phyloP scores from a whole-genome alignment of 2,888 invertebrate species.

The Drosophila recens region DNA sequence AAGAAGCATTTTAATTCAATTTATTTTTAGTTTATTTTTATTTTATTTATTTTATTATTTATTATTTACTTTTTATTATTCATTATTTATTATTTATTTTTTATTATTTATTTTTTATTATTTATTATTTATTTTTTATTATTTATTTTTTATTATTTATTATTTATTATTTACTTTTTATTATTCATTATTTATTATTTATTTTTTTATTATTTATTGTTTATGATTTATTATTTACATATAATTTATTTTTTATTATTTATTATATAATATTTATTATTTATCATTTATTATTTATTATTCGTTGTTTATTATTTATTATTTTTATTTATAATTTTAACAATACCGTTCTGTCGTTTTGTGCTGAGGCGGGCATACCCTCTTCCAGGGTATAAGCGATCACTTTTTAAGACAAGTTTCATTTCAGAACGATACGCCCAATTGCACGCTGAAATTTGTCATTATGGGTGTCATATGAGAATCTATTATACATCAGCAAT shows the following conservation, averaged over 20 bases:
- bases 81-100: too few species aligned
- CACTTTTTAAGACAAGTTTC: constrained; percentile 28
- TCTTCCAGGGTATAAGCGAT: neutral
- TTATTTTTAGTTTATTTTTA: neutral
- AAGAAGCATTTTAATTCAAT: constrained; percentile 36
- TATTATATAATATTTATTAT: too few species aligned
- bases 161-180: neutral
- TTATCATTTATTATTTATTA: too few species aligned
- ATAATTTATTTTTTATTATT: too few species aligned
- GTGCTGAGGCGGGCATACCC: neutral
- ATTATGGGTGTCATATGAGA: constrained; percentile 54
- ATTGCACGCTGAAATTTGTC: constrained; percentile 70
- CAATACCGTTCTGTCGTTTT: neutral
- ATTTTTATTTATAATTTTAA: neutral
- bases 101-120: too few species aligned
- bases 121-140: too few species aligned
- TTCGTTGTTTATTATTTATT: too few species aligned
- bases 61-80: too few species aligned
- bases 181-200: neutral
- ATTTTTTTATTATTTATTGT: too few species aligned
- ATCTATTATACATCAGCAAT: constrained; percentile 1
- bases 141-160: too few species aligned
- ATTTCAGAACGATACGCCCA: constrained; percentile 67
- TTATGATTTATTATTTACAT: too few species aligned
- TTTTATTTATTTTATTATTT: neutral